These are phyloP conservation scores for Grammomys surdaster DNA, from an alignment of 2,113 vertebrate genomes.

Conservation along the genomic window DNA sequence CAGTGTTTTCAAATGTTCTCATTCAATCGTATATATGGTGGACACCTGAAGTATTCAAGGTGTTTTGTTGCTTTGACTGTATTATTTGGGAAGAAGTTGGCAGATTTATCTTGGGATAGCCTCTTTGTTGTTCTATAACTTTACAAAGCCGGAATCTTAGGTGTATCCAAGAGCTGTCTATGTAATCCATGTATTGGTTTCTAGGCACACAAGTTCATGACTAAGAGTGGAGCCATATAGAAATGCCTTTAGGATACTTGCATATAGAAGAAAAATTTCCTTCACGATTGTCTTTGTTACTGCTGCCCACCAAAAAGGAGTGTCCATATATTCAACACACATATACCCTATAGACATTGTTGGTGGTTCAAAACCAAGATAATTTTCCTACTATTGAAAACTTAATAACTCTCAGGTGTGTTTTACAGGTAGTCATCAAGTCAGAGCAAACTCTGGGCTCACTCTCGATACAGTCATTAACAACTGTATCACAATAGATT, in stretches of 20 bases:
- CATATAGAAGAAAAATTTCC: not conserved
- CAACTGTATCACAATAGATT: not conserved
- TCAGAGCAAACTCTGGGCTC: not conserved
- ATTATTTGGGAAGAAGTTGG: not conserved
- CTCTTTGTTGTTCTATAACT: not conserved
- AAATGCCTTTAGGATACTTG: not conserved
- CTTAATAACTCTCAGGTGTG: not conserved
- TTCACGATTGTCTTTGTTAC: not conserved
- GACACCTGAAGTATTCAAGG: not conserved
- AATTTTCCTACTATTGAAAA: not conserved
- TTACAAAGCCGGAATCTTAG: not conserved
- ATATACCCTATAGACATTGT: not conserved
- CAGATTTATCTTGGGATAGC: not conserved
- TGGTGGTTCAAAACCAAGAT: not conserved
- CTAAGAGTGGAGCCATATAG: not conserved
- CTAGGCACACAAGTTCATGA: not conserved
- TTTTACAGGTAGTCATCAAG: not conserved
- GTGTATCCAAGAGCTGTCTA: not conserved
- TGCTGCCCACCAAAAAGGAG: not conserved
- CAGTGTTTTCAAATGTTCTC: not conserved
- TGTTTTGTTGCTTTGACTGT: not conserved
- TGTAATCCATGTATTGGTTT: not conserved
- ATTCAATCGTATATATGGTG: not conserved
- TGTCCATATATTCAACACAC: not conserved
- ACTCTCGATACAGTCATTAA: not conserved